phyloP scores from a whole-genome alignment of 37 sponge, comb jelly and placozoan genomes.

The Spongilla lacustris region DNA sequence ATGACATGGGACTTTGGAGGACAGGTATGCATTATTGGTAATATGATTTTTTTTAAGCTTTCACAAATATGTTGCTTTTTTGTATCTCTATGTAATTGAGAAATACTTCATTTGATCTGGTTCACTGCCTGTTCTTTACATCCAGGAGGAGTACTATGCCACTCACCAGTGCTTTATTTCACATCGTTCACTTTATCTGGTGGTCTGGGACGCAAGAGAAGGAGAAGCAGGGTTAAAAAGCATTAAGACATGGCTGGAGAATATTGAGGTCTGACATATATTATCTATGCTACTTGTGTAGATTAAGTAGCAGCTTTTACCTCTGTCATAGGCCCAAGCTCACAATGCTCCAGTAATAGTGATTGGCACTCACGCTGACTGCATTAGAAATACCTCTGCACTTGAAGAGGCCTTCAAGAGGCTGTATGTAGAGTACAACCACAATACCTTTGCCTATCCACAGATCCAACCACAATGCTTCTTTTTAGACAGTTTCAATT shows the following conservation, averaged over 20 bases:
- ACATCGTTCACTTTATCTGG: constrained; percentile 70
- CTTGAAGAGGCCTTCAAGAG: constrained; percentile 20
- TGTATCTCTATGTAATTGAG: no score
- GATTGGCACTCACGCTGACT: constrained; percentile 81
- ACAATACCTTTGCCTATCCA: constrained; percentile 31
- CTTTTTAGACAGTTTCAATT: constrained; percentile 50
- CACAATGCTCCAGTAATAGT: constrained; percentile 72
- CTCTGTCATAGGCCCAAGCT: constrained; percentile 39
- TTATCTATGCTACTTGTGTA: no score
- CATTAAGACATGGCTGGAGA: constrained; percentile 79
- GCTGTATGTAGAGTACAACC: constrained; percentile 32
- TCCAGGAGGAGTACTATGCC: constrained; percentile 91
- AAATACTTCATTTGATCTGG: no score
- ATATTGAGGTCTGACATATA: constrained; percentile 69
- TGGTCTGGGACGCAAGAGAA: constrained; percentile 76
- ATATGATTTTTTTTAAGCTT: no score
- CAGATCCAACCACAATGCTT: background rate
- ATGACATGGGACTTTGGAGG: constrained; percentile 96
- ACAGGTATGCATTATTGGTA: no score
- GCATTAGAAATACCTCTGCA: background rate
- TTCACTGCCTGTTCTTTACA: no score
- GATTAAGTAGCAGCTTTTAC: no score
- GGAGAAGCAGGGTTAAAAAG: constrained; percentile 60
- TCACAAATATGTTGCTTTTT: no score
- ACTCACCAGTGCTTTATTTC: constrained; percentile 94